Base-by-base conservation (phyloP, 2,113 vertebrate genomes). In the zebrafish (Danio rerio) region DNA sequence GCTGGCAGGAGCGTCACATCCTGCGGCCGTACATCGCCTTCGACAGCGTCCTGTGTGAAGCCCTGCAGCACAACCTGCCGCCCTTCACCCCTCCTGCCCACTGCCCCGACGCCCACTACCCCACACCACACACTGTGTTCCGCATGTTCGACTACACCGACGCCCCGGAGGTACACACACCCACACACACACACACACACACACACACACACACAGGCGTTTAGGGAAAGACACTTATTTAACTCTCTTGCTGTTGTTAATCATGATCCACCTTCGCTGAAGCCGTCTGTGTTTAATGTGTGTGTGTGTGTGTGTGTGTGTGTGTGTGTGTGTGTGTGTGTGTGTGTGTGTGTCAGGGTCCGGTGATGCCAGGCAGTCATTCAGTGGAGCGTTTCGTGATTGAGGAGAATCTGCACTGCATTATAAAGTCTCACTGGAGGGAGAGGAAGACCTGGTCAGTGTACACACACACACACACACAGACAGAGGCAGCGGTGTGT, bases 131-230 rank as follows among this genome's bases (percentile, higher is more conserved):
- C 16, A 96, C 99, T 73, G 93, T 98, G 87, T 99, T 99, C 88
- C 94, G 98, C 78, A 96, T 99, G 96, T 99, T 99, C 73, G 98
- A 99, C 93, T 99, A 99, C 92, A 99, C 98, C 0, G 98, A 99
- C 63, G 98, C 98, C 76, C 98, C 98, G 0, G 98, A 99, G 96
- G 96, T 96, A 89, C 0, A 81, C 49, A 52, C 49, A 52, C 49
- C 1, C 49, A 5, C 49, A 52, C n/a, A 89, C 0, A 81, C 49
- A 89, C 0, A 81, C 49, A 89, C 0, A 81, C 49, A 89, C 0
- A 81, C 49, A 89, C 0, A 81, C 49, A 52, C 49, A 52, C 49
- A 11, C 49, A 5, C 49, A 52, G 2, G 11, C 49, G 49, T 52
- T 52, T 52, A 52, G 11, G 49, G 31, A 31, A 31, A 31, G 31